A percentile compares a stretch with the other conserved stretches of the same genome.
Conservation (phyloP, 2,113 vertebrate genomes). For the Gymnocephalus cernua region DNA sequence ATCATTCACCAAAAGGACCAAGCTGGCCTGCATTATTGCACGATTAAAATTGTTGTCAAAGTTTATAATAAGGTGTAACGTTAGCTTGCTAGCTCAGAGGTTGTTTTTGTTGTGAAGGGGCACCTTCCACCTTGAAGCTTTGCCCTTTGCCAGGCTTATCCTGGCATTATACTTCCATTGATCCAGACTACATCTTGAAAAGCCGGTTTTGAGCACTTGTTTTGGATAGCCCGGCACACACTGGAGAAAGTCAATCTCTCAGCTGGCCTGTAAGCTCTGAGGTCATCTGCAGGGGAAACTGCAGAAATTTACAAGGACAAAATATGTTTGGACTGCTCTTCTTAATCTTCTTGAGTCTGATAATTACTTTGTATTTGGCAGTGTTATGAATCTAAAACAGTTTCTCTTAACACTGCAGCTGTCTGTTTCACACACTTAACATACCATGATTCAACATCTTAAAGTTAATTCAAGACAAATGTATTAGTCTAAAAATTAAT, state of each 20-base stretch:
- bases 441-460: slow-evolving; percentile 18
- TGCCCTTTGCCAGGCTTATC: too few relatives aligned
- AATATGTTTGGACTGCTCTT: neutral
- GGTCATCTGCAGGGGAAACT: neutral
- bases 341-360: neutral
- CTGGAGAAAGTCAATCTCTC: neutral
- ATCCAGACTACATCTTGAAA: too few relatives aligned
- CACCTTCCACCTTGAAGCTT: too few relatives aligned
- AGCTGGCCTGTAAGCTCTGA: slow-evolving; percentile 2
- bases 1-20: too few relatives aligned
- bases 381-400: neutral
- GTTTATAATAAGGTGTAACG: too few relatives aligned
- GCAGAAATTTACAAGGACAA: neutral
- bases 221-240: neutral
- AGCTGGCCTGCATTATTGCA: too few relatives aligned
- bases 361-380: slow-evolving; percentile 2
- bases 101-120: too few relatives aligned
- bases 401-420: neutral
- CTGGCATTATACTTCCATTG: too few relatives aligned
- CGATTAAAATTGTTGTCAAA: too few relatives aligned
- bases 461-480: slow-evolving; percentile 28
- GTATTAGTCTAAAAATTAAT: slow-evolving; percentile 29
- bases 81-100: too few relatives aligned
- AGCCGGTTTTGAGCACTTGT: too few relatives aligned
- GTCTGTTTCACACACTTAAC: neutral